Evolutionary conservation across 2,797 vertebrate species (phyloP).

Genomic region (Silurus aristotelis): DNA sequence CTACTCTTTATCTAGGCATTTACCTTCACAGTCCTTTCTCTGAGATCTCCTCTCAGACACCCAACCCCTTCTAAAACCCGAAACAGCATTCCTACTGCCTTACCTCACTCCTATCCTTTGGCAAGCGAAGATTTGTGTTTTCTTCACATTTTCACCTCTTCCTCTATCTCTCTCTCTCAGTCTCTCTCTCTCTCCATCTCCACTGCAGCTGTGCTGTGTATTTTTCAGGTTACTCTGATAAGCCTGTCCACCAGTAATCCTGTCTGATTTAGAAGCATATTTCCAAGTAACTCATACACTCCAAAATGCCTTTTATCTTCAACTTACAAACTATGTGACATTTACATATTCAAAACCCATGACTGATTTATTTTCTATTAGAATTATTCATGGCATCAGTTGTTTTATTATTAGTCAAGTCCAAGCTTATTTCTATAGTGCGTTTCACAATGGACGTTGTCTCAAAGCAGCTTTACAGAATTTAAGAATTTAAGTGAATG

Average conservation of each 20-base stretch:
- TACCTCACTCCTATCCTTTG: constrained; percentile 36
- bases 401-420: too few relatives aligned
- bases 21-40: constrained; percentile 8
- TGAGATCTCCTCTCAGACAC: constrained; percentile 25
- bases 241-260: constrained; percentile 11
- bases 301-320: not conserved
- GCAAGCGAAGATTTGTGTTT: not conserved
- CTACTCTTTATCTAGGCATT: not conserved
- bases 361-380: not conserved
- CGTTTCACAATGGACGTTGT: too few relatives aligned
- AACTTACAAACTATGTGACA: not conserved
- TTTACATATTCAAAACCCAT: not conserved
- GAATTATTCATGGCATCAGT: too few relatives aligned
- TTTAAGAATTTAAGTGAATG: too few relatives aligned
- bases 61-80: constrained; percentile 17
- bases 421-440: too few relatives aligned
- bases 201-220: not conserved
- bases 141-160: not conserved
- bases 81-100: constrained; percentile 49
- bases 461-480: too few relatives aligned
- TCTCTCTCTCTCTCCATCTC: not conserved
- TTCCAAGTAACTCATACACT: not conserved
- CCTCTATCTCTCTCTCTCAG: not conserved
- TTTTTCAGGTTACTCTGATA: not conserved
- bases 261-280: constrained; percentile 13